These are phyloP conservation scores for Notodonta dromedarius DNA, from an alignment of 2,888 invertebrate species.

Conservation along the genomic window DNA sequence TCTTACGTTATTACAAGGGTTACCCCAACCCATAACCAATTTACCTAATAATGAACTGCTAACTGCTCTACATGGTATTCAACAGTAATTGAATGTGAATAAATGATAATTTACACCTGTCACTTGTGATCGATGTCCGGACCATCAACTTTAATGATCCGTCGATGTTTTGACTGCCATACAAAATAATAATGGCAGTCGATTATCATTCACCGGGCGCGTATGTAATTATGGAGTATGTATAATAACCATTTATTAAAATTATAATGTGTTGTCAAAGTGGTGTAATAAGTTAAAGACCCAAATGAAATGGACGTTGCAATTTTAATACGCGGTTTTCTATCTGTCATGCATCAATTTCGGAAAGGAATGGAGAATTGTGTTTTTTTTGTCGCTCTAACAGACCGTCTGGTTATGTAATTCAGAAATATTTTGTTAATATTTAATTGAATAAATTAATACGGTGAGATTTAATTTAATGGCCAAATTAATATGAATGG, in stretches of 20 bases:
- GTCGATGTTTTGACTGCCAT: constrained; percentile 39
- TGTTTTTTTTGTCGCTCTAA: too few relatives aligned
- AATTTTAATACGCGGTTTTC: too few relatives aligned
- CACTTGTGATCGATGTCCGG: constrained; percentile 38
- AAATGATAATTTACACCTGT: constrained; percentile 36
- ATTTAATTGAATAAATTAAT: too few relatives aligned
- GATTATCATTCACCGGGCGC: constrained; percentile 29
- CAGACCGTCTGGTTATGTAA: too few relatives aligned
- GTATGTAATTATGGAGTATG: constrained; percentile 2
- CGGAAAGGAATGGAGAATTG: too few relatives aligned
- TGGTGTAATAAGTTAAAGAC: not conserved
- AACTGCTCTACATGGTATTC: constrained; percentile 4
- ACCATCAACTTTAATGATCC: constrained; percentile 40
- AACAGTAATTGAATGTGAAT: constrained; percentile 11
- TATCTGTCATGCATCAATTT: too few relatives aligned
- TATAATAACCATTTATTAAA: constrained; percentile 2
- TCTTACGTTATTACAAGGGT: not conserved
- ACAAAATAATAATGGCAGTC: constrained; percentile 35
- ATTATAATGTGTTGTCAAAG: not conserved
- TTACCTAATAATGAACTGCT: not conserved
- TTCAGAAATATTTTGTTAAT: too few relatives aligned
- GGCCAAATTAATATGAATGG: too few relatives aligned
- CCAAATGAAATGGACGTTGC: too few relatives aligned
- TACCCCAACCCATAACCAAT: not conserved
- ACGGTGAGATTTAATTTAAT: too few relatives aligned